A percentile compares a stretch with the other conserved stretches of the same genome.
phyloP scores from a whole-genome alignment of 2,888 invertebrate species.

The Synanthedon formicaeformis region DNA sequence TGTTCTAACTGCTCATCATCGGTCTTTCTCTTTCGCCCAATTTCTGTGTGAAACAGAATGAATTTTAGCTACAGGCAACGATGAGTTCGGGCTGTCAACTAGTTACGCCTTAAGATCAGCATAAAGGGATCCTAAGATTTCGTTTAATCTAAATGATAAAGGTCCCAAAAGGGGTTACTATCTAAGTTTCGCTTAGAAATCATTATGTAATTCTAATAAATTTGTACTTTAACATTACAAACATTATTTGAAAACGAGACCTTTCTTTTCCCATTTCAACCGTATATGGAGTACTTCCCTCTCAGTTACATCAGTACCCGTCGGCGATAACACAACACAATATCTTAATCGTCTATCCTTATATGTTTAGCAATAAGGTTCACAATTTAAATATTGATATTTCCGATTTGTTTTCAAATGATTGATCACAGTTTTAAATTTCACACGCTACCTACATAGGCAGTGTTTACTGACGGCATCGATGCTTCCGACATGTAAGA shows the following conservation, averaged over 20 bases:
- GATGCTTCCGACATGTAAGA: not conserved
- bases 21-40: no score
- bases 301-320: not conserved
- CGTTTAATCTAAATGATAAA: no score
- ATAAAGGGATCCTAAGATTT: no score
- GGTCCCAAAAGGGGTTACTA: no score
- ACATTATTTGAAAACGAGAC: not conserved
- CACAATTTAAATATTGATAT: not conserved
- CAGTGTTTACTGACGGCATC: not conserved
- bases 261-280: not conserved
- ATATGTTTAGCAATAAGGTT: not conserved
- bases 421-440: not conserved
- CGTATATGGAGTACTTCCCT: not conserved
- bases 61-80: no score
- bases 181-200: no score
- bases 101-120: no score
- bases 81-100: no score
- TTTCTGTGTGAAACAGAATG: no score
- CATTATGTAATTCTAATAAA: no score
- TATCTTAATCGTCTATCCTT: not conserved
- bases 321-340: not conserved
- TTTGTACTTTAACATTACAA: no score
- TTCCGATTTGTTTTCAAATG: not conserved
- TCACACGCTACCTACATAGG: not conserved
- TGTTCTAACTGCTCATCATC: no score